Evolutionary conservation across 1,140 invertebrate genomes (phyloP).

Genomic region (Acromyrmex charruanus): DNA sequence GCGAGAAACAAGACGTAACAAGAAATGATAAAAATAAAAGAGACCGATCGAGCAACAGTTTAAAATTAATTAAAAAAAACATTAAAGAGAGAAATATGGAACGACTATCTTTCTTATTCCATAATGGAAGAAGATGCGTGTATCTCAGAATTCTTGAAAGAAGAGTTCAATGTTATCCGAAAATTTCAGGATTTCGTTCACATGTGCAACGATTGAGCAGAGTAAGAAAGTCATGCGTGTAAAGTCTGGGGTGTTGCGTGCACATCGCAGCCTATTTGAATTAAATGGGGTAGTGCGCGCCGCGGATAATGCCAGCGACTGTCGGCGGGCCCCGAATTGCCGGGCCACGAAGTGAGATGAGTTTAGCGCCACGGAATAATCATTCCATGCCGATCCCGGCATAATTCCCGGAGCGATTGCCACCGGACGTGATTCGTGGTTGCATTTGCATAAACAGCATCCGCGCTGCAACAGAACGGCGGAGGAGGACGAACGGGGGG

Average conservation of each 20-base stretch:
- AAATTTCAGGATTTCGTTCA: slow-evolving; percentile 5
- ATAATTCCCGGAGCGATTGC: slow-evolving; percentile 75
- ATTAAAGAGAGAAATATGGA: not conserved
- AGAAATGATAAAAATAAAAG: not conserved
- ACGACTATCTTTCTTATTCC: not conserved
- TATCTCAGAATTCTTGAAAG: not conserved
- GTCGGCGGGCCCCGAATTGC: slow-evolving; percentile 61
- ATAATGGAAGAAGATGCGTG: not conserved
- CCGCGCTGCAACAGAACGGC: slow-evolving; percentile 36
- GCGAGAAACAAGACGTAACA: not conserved
- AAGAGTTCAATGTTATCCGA: not conserved
- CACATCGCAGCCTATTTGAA: slow-evolving; percentile 59
- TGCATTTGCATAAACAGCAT: slow-evolving; percentile 77
- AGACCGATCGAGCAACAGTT: not conserved
- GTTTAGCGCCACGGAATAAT: slow-evolving; percentile 74
- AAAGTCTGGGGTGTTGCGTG: slow-evolving; percentile 37
- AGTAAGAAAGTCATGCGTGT: slow-evolving; percentile 27
- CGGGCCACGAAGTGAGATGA: slow-evolving; percentile 66
- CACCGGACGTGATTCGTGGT: slow-evolving; percentile 72
- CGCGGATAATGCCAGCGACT: slow-evolving; percentile 37
- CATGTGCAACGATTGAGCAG: not conserved
- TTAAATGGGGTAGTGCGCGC: slow-evolving; percentile 52
- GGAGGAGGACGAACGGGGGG: not conserved
- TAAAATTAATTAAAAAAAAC: not conserved
- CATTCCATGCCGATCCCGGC: slow-evolving; percentile 71